Base-by-base conservation (phyloP, 2,888 invertebrate genomes). In the Leuctra nigra region DNA sequence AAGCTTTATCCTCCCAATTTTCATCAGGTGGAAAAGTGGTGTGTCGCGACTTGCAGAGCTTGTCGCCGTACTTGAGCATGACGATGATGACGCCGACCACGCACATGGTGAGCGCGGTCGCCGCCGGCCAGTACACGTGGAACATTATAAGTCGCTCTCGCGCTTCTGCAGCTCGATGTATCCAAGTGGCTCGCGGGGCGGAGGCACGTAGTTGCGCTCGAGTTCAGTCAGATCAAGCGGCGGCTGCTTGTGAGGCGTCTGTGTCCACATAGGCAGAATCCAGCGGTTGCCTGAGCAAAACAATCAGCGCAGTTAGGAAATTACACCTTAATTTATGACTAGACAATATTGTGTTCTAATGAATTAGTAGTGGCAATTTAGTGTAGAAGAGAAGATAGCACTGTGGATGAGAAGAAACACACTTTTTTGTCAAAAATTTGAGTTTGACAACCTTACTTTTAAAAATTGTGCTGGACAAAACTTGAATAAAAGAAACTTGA, bases 111-210 rank as follows among this genome's bases (percentile, higher is more conserved):
- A 92, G 68, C 23, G 82, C 79, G 14, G 87, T 84, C 25, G 84
- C 76, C 0, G 86, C 86, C 1, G 92, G 91, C 78, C 87, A 91
- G 62, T 87, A 78, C 59, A 89, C 75, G 62, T 89, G 80, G 65
- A 89, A 78, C 83, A 85, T 86, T 80, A 90, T 62, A 90, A 87
- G 65, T 89, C 90, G 69, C 88, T 91, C 69, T 89, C 90, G 54
- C 87, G 77, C 69, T 88, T 87, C 61, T 57, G 57, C 60, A 86
- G 68, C 66, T 87, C 86, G 48, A 84, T 70, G 65, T 79, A 81
- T 54, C 74, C 72, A 52, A 70, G 70, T 0, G 69, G 66, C 66
- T 57, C 68, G 64, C 35, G 35, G 20, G 55, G 50, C 3, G 22
- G 38, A 9, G 55, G 52, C 14, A 61, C 24, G 50, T 46, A 55